phyloP scores from a whole-genome alignment of 2,797 vertebrate genomes.

The Sebastes trivittatus region DNA sequence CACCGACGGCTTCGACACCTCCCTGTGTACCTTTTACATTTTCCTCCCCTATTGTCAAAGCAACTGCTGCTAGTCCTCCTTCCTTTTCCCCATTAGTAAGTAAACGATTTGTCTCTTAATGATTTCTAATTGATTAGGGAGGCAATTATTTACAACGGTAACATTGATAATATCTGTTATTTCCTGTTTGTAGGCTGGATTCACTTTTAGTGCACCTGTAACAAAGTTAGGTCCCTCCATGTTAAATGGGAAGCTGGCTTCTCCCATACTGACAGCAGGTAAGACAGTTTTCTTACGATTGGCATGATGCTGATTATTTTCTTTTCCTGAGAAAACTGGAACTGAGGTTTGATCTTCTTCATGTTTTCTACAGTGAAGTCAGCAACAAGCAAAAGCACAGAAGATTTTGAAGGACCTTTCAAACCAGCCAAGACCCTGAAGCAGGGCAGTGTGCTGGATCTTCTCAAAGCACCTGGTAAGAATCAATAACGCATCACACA shows the following conservation, averaged over 20 bases:
- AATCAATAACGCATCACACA: not conserved
- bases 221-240: constrained; percentile 85
- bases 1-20: constrained; percentile 70
- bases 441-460: constrained; percentile 94
- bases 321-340: not conserved
- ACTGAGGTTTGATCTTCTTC: not conserved
- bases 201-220: constrained; percentile 95
- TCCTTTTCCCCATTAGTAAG: constrained; percentile 90
- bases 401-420: constrained; percentile 86
- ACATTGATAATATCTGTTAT: not conserved
- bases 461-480: constrained; percentile 93
- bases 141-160: not conserved
- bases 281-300: constrained; percentile 15
- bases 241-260: constrained; percentile 79
- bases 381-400: constrained; percentile 79
- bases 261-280: constrained; percentile 80
- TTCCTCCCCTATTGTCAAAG: constrained; percentile 96
- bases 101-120: constrained; percentile 4
- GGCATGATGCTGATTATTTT: not conserved
- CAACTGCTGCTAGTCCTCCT: constrained; percentile 89
- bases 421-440: constrained; percentile 91
- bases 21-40: constrained; percentile 90
- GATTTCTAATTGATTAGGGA: not conserved
- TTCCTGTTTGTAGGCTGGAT: constrained; percentile 83
- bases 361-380: constrained; percentile 65